These are phyloP conservation scores for Hiodon tergisus DNA, from an alignment of 2,113 vertebrate genomes.

Conservation along the genomic window DNA sequence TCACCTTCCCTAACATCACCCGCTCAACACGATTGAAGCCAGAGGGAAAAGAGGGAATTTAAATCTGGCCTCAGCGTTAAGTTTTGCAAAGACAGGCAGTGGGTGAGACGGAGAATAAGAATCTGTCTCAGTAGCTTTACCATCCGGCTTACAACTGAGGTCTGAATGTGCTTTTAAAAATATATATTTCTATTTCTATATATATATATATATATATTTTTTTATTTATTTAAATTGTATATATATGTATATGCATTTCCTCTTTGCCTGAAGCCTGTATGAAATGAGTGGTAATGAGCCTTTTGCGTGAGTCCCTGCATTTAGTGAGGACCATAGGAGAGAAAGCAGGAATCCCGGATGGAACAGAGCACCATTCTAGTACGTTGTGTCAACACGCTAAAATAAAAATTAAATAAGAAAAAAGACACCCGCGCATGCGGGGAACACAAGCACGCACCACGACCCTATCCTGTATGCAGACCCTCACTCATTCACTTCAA, in stretches of 20 bases:
- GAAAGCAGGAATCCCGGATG: conserved; percentile 1
- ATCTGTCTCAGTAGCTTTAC: not conserved
- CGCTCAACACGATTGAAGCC: not conserved
- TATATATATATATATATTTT: not conserved
- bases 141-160: not conserved
- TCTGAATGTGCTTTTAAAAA: conserved; percentile 15
- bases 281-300: conserved; percentile 10
- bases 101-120: not conserved
- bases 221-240: not conserved
- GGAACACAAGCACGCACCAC: conserved; percentile 25
- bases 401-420: conserved; percentile 5
- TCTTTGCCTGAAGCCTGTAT: conserved; percentile 12
- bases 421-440: conserved; percentile 8
- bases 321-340: not conserved
- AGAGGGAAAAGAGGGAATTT: not conserved
- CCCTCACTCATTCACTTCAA: not conserved
- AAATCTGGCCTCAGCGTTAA: not conserved
- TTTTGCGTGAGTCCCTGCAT: not conserved
- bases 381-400: conserved; percentile 12
- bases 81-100: not conserved
- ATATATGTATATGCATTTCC: not conserved
- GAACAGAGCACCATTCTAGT: conserved; percentile 20
- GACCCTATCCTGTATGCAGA: conserved; percentile 6
- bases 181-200: conserved; percentile 10
- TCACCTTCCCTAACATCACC: not conserved